Base-by-base conservation (phyloP, 2,113 vertebrate genomes). In the Stigmatopora nigra region DNA sequence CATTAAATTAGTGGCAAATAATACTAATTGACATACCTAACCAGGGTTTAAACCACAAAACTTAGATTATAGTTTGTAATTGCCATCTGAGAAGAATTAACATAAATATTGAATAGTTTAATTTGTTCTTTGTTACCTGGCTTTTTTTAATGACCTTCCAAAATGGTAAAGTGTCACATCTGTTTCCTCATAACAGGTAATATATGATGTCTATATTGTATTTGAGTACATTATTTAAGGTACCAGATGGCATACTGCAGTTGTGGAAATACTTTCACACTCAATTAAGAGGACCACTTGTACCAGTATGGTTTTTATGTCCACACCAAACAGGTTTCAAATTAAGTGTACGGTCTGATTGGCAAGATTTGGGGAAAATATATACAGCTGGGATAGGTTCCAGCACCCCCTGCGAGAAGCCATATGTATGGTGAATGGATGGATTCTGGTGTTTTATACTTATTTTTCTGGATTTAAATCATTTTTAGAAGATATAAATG, bases 191-290 rank as follows among this genome's bases (percentile, higher is more conserved):
- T 57, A 44, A 75, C 61, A 44, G 17, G 11, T 52, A 22, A 62
- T 53, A 3, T 5, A 44, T 69, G 67, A 63, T 53, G 41, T 55
- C 61, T 65, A 62, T 49, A 49, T 56, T 76, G 35, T 68, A 62
- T 58, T 77, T 51, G 41, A 69, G 55, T 22, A 61, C 73, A 70
- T 57, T 63, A 52, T 57, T 68, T 64, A 52, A 35, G 1, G 6
- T 16, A 72, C 78, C 82, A 84, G 68, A 75, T 84, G 82, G 80
- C 68, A 64, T 80, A 67, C 36, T 55, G 49, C 25, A 22, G 48
- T 63, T 76, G 69, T 44, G 64, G 55, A 79, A 71, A 82, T 66
- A 73, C 64, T 78, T 84, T 81, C 67, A 79, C 71, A 71, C 69
- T 70, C 64, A 78, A 75, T 59, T 61, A 16, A 46, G 55, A 38